Conservation (phyloP, 1,140 invertebrate species). For the Cydia pomonella region DNA sequence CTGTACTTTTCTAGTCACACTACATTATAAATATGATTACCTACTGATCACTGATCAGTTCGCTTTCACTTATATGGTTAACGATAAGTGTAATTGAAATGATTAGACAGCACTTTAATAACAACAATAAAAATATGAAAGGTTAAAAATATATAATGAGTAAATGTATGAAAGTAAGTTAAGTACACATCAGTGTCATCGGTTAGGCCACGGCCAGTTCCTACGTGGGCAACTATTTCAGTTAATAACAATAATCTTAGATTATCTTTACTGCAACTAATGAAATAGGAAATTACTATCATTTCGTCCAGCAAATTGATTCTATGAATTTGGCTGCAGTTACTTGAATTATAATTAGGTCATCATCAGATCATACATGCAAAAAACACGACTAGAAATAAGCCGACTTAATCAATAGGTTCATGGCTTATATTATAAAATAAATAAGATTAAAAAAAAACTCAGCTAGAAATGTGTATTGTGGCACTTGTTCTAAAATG, state of each 20-base stretch:
- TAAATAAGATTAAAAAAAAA: too few species aligned
- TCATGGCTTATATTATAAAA: too few species aligned
- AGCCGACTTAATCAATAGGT: too few species aligned
- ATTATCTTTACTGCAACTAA: background rate
- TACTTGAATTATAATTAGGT: background rate
- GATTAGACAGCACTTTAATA: constrained; percentile 3
- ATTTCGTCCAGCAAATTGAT: background rate
- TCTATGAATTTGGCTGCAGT: background rate
- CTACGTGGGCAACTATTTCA: background rate
- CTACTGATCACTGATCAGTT: background rate
- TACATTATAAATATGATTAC: background rate
- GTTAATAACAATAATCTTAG: background rate
- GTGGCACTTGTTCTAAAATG: too few species aligned
- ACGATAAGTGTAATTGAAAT: constrained; percentile 2
- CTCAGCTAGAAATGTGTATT: too few species aligned
- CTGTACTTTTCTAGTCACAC: background rate
- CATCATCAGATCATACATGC: background rate
- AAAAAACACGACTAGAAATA: too few species aligned
- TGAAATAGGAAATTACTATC: constrained; percentile 4
- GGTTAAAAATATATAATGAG: background rate
- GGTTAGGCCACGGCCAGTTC: background rate
- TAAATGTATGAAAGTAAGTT: background rate
- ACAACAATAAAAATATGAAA: background rate
- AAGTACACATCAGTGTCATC: too few species aligned
- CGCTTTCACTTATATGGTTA: background rate